Evolutionary conservation across 1,140 invertebrate genomes (phyloP).

Genomic region (Eubasilissa regina): DNA sequence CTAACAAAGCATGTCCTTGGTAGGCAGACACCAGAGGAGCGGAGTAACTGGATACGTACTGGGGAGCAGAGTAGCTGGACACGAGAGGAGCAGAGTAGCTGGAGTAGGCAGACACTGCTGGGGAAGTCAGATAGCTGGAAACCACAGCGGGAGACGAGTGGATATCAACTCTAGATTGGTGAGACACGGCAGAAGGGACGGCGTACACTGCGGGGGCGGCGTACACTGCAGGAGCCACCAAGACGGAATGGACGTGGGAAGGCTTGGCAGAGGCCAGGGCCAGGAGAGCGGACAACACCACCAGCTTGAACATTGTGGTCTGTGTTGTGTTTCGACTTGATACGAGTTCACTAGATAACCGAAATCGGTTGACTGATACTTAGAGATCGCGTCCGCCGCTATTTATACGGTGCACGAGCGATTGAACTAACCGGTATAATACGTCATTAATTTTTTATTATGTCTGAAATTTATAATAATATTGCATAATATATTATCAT

Average conservation of each 20-base stretch:
- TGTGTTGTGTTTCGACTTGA: constrained; percentile 66
- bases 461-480: too few species aligned
- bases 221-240: constrained; percentile 70
- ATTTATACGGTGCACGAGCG: constrained; percentile 63
- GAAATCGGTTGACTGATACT: constrained; percentile 64
- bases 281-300: constrained; percentile 73
- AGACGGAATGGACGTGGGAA: constrained; percentile 61
- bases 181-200: constrained; percentile 61
- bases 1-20: too few species aligned
- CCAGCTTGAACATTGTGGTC: constrained; percentile 74
- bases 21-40: constrained; percentile 17
- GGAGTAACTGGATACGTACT: constrained; percentile 54
- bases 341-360: constrained; percentile 63
- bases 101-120: constrained; percentile 56
- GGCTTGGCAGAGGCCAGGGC: constrained; percentile 68
- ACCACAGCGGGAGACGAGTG: constrained; percentile 52
- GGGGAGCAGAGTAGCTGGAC: constrained; percentile 41
- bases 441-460: too few species aligned
- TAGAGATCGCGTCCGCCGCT: constrained; percentile 58
- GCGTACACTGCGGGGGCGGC: constrained; percentile 64
- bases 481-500: too few species aligned
- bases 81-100: constrained; percentile 49
- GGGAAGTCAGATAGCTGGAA: constrained; percentile 60
- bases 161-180: constrained; percentile 30
- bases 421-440: too few species aligned